phyloP scores from a whole-genome alignment of 2,113 vertebrate species.

The Nicator chloris region DNA sequence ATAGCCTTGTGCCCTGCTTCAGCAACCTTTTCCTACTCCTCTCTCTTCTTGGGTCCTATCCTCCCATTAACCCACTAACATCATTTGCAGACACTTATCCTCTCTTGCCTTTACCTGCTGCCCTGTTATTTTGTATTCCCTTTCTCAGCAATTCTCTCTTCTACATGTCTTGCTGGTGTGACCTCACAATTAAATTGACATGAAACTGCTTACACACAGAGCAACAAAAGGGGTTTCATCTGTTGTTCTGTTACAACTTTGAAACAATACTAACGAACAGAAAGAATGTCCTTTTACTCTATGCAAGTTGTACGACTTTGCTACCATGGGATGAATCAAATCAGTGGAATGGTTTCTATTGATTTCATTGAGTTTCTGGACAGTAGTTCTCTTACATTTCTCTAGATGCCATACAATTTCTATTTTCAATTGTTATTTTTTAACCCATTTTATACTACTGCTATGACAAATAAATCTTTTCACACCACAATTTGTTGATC shows the following conservation, averaged over 20 bases:
- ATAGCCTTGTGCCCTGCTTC: neutral
- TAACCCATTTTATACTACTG: neutral
- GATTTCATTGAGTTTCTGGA: neutral
- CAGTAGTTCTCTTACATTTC: neutral
- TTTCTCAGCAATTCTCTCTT: neutral
- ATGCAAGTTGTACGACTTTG: neutral
- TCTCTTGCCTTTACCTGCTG: neutral
- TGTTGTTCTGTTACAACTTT: neutral
- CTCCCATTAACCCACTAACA: neutral
- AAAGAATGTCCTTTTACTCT: neutral
- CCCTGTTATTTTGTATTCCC: neutral
- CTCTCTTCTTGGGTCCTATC: neutral
- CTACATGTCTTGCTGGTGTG: neutral
- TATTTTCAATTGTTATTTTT: slow-evolving; percentile 4
- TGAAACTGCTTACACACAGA: neutral
- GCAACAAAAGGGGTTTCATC: neutral
- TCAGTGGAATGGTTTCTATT: neutral
- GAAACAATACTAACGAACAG: neutral
- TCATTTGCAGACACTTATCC: neutral
- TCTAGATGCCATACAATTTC: neutral
- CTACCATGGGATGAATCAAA: neutral
- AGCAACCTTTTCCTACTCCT: neutral
- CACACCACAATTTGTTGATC: neutral
- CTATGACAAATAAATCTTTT: neutral
- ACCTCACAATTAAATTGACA: neutral